Base-by-base conservation (phyloP, 2,797 vertebrate species). In the Rallus crepitans region DNA sequence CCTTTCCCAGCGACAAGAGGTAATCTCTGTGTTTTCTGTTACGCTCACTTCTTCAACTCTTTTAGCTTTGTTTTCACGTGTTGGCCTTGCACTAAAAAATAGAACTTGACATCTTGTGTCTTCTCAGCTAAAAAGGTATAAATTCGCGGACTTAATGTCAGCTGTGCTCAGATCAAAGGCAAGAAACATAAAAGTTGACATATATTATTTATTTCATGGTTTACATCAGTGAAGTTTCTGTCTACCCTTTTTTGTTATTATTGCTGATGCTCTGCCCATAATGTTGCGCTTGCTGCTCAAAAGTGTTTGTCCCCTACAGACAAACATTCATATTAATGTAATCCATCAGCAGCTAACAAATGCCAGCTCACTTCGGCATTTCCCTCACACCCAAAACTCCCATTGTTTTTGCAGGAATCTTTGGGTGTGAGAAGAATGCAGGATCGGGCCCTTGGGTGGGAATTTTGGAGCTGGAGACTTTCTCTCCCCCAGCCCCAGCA, bases 151-250 rank as follows among this genome's bases (percentile, higher is more conserved):
- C 94, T 94, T 95, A 95, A 89, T 96, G 96, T 97, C 97, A 97
- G 95, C 91, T 90, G 90, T 82, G 93, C 63, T 56, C 90, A 94
- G 97, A 97, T 97, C 94, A 97, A 97, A 97, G 93, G 70, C 93
- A 90, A 93, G 85, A 86, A 97, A 97, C 96, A 97, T 97, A 97
- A 97, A 96, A 97, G 97, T 97, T 93, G 90, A 96, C 92, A 97
- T 97, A 94, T 96, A 97, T 97, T 97, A 97, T 97, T 97, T 97
- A 97, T 97, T 95, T 97, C 97, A 66, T 83, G 95, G 94, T 97
- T 97, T 96, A 92, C 76, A 89, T 97, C 96, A 89, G 50, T 52
- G 92, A 88, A 90, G 83, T 71, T 76, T 86, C 89, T 78, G 63
- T 71, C 65, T 80, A 75, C 69, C 53, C 71, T 89, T 85, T 89